phyloP scores from a whole-genome alignment of 2,888 invertebrate genomes.

The Selenia dentaria region DNA sequence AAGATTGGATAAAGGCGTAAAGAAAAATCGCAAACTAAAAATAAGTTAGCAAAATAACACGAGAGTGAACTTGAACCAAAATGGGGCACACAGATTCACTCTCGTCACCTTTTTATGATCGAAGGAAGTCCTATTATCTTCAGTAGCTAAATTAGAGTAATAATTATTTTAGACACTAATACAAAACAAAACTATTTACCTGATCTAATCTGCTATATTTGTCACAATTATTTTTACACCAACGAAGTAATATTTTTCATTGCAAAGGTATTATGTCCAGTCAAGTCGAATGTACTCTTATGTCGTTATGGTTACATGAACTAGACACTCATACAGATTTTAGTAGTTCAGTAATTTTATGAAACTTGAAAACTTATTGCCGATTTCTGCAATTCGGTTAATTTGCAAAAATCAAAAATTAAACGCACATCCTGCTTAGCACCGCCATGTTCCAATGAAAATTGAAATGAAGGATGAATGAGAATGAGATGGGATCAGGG shows the following conservation, averaged over 20 bases:
- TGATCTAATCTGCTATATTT: slow-evolving; percentile 72
- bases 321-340: slow-evolving; percentile 43
- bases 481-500: too few species aligned
- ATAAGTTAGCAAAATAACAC: slow-evolving; percentile 56
- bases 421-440: slow-evolving; percentile 79
- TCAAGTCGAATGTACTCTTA: too few species aligned
- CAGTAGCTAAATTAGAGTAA: slow-evolving; percentile 11
- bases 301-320: slow-evolving; percentile 38
- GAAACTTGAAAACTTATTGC: slow-evolving; percentile 40
- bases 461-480: slow-evolving; percentile 51
- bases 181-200: slow-evolving; percentile 68
- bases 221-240: slow-evolving; percentile 84
- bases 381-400: slow-evolving; percentile 55
- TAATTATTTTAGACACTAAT: slow-evolving; percentile 31
- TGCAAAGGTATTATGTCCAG: slow-evolving; percentile 64
- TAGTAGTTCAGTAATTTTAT: slow-evolving; percentile 40
- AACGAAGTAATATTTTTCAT: slow-evolving; percentile 81
- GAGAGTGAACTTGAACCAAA: slow-evolving; percentile 70
- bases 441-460: slow-evolving; percentile 79
- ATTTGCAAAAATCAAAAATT: slow-evolving; percentile 72
- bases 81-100: slow-evolving; percentile 60
- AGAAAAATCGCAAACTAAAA: slow-evolving; percentile 25
- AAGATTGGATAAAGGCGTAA: slow-evolving; percentile 26
- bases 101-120: slow-evolving; percentile 43
- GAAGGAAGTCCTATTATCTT: slow-evolving; percentile 31